These are phyloP conservation scores for Crypturellus undulatus DNA, from an alignment of 2,113 vertebrate genomes.

Conservation along the genomic window DNA sequence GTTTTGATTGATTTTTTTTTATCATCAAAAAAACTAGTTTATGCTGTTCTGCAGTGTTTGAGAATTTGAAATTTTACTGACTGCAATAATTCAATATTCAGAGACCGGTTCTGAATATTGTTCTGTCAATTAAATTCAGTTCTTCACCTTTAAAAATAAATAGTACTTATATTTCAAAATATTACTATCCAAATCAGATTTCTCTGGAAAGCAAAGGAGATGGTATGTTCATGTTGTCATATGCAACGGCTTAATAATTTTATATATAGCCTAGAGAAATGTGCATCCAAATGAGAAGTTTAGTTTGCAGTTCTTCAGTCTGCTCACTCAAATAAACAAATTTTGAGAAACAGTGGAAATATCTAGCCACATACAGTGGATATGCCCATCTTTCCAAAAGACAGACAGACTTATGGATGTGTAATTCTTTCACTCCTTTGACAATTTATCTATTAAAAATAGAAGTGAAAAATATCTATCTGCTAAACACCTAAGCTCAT, in stretches of 20 bases:
- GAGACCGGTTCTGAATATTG: neutral
- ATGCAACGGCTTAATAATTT: neutral
- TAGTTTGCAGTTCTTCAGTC: neutral
- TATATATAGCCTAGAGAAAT: neutral
- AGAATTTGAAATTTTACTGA: neutral
- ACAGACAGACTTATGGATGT: neutral
- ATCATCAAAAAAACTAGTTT: neutral
- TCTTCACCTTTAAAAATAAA: neutral
- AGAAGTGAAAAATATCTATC: neutral
- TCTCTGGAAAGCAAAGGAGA: neutral
- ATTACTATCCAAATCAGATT: neutral
- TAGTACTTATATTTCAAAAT: neutral
- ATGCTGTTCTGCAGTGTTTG: neutral
- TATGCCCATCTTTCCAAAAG: neutral
- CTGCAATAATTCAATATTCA: neutral
- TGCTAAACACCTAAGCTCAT: neutral
- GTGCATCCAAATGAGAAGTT: neutral
- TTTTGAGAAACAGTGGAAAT: neutral
- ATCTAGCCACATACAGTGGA: neutral
- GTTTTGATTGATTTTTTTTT: neutral
- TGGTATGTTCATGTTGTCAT: neutral
- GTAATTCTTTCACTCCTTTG: neutral
- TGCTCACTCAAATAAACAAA: neutral
- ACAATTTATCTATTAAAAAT: neutral
- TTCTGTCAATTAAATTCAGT: neutral